phyloP scores from a whole-genome alignment of 2,888 invertebrate species.

The Cephalotes varians region DNA sequence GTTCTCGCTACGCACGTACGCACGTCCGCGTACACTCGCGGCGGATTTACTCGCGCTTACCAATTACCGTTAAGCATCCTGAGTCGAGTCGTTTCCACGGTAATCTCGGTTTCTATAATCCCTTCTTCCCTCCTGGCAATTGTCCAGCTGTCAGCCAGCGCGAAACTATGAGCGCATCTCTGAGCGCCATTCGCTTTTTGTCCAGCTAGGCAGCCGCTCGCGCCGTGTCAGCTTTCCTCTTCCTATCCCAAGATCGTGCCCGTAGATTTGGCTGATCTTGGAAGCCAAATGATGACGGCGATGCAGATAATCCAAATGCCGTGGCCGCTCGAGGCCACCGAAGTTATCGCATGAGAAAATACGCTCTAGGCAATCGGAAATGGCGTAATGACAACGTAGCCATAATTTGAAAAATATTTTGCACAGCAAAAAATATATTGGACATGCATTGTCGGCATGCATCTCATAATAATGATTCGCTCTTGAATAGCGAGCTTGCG shows the following conservation, averaged over 20 bases:
- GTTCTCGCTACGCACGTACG: conserved; percentile 4
- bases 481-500: neutral
- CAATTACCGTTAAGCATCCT: conserved; percentile 74
- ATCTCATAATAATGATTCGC: neutral
- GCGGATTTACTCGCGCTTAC: conserved; percentile 67
- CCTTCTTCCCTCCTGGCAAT: conserved; percentile 73
- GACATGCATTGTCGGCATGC: conserved; percentile 1
- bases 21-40: conserved; percentile 35
- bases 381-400: conserved; percentile 40
- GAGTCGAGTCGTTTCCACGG: conserved; percentile 72
- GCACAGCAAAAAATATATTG: neutral
- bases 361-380: conserved; percentile 31
- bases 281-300: conserved; percentile 56
- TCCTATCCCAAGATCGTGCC: conserved; percentile 62
- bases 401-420: neutral
- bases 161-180: conserved; percentile 68
- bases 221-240: conserved; percentile 60
- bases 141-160: conserved; percentile 75
- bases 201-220: conserved; percentile 41
- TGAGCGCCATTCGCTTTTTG: conserved; percentile 68
- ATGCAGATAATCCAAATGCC: conserved; percentile 53
- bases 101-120: conserved; percentile 74
- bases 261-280: conserved; percentile 64
- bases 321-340: conserved; percentile 34
- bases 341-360: conserved; percentile 26